Evolutionary conservation across 2,113 vertebrate species (phyloP).

Genomic region (Bambusicola thoracicus): DNA sequence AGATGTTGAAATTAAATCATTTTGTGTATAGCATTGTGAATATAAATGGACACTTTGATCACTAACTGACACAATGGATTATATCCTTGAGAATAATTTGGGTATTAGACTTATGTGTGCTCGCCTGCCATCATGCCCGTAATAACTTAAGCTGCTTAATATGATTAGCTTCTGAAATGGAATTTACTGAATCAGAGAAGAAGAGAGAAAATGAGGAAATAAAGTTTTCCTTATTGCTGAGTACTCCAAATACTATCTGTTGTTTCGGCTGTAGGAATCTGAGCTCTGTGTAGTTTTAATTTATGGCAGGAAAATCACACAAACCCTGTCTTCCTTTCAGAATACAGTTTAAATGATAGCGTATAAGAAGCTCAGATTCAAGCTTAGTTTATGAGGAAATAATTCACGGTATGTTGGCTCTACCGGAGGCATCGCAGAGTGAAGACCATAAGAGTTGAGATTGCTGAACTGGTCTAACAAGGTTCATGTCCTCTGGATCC

Average conservation of each 20-base stretch:
- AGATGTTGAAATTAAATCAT: neutral
- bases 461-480: neutral
- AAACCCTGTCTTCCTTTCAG: neutral
- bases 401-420: neutral
- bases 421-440: neutral
- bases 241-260: neutral
- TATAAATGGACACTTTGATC: neutral
- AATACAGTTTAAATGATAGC: neutral
- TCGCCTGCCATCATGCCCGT: neutral
- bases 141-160: conserved; percentile 28
- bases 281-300: neutral
- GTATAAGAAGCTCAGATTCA: neutral
- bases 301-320: neutral
- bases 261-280: neutral
- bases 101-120: neutral
- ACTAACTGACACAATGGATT: neutral
- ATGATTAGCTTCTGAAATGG: conserved; percentile 20
- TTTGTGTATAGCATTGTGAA: neutral
- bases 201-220: neutral
- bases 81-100: conserved; percentile 17
- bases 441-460: neutral
- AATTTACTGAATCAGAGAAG: conserved; percentile 23
- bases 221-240: neutral
- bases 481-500: neutral
- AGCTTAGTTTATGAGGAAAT: neutral